Conservation (phyloP, 2,797 vertebrate species). For the Pangasius mekongensis region DNA sequence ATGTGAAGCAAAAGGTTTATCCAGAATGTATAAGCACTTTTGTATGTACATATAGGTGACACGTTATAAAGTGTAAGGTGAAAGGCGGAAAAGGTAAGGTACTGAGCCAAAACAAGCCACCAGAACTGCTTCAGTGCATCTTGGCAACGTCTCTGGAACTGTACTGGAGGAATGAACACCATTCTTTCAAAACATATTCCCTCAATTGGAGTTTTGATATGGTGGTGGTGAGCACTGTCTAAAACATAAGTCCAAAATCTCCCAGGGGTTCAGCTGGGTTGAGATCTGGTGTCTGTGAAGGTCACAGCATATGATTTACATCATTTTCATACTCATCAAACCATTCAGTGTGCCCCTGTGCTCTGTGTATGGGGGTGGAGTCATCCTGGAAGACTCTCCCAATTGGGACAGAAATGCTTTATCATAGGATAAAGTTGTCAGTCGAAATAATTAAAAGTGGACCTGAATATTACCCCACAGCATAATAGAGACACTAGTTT, state of each 20-base stretch:
- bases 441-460: not conserved
- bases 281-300: not conserved
- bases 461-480: not conserved
- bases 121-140: not conserved
- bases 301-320: not conserved
- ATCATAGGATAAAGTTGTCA: not conserved
- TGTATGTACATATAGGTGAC: not conserved
- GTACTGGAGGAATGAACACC: not conserved
- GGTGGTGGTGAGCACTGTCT: not conserved
- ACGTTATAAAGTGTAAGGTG: not conserved
- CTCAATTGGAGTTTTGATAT: not conserved
- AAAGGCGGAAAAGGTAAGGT: not conserved
- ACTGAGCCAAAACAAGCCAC: not conserved
- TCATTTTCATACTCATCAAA: not conserved
- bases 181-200: not conserved
- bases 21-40: not conserved
- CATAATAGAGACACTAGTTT: not conserved
- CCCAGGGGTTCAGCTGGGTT: not conserved
- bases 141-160: not conserved
- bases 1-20: no score
- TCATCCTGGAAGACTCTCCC: not conserved
- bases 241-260: not conserved
- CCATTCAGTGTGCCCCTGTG: not conserved
- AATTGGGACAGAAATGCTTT: not conserved
- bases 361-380: not conserved